Evolutionary conservation across 2,113 vertebrate genomes (phyloP), one percentile per base, ranked within the genome.

Genomic region (Leucopsar rothschildi): DNA sequence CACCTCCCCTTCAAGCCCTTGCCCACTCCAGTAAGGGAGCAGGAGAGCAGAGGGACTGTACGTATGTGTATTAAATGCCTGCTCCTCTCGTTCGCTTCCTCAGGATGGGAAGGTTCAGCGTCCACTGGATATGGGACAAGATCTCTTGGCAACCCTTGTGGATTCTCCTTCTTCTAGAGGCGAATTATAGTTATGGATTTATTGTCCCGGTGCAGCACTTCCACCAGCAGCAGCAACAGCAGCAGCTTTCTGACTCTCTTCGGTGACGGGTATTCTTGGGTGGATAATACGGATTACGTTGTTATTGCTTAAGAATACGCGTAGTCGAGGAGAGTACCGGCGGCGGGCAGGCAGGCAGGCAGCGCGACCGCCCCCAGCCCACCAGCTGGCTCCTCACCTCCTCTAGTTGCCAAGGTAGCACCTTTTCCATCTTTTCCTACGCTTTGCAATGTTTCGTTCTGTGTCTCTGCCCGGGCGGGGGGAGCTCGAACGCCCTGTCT

Each of bases 231-330:
- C 56, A 77, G 56, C 92, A 68, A 25, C 96, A 81, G 71, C 97
- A 97, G 69, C 97, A 95, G 97, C 98, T 97, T 95, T 98, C 98
- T 98, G 99, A 98, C 99, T 99, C 99, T 99, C 99, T 99, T 99
- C 99, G 99, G 99, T 99, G 99, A 99, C 99, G 99, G 99, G 99
- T 99, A 99, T 99, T 99, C 99, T 99, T 99, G 99, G 99, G 99
- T 99, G 99, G 99, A 99, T 99, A 99, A 99, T 99, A 99, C 99
- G 99, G 99, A 99, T 99, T 99, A 99, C 99, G 99, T 99, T 99
- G 99, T 99, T 99, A 99, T 99, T 99, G 99, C 99, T 99, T 99
- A 99, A 99, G 99, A 99, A 99, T 99, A 99, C 99, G 99, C 99
- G 99, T 99, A 99, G 99, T 99, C 99, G 99, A 99, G 99, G 99